A percentile compares a stretch with the other conserved stretches of the same genome.
Evolutionary conservation across 2,888 invertebrate species (phyloP).

Genomic region (Volucella zonaria): DNA sequence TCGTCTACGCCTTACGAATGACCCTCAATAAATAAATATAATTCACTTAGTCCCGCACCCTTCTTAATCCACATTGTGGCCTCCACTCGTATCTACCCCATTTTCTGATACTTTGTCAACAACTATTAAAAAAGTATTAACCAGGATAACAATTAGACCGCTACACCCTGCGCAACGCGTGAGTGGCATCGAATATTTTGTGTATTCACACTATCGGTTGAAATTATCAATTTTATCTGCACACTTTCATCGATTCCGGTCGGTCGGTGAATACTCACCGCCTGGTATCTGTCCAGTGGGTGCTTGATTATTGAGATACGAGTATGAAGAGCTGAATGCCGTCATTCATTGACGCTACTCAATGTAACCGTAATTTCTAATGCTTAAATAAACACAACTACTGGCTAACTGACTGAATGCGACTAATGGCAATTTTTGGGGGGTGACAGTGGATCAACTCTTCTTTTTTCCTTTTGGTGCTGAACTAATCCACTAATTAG

Average conservation of each 20-base stretch:
- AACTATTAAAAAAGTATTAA: slow-evolving; percentile 28
- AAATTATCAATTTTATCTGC: slow-evolving; percentile 1
- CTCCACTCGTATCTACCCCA: too few species aligned
- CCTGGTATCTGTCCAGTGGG: neutral
- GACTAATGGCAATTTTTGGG: neutral
- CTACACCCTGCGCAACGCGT: slow-evolving; percentile 1
- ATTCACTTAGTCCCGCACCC: slow-evolving; percentile 13
- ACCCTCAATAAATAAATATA: slow-evolving; percentile 17
- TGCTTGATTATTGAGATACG: neutral
- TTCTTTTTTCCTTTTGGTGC: neutral
- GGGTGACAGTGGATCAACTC: slow-evolving; percentile 1
- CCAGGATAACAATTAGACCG: slow-evolving; percentile 27
- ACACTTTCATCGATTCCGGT: neutral
- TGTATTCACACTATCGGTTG: slow-evolving; percentile 33
- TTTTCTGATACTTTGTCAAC: slow-evolving; percentile 18
- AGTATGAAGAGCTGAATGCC: slow-evolving; percentile 13
- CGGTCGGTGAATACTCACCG: neutral
- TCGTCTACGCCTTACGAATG: neutral
- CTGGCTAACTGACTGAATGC: neutral
- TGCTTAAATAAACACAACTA: slow-evolving; percentile 7
- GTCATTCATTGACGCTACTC: slow-evolving; percentile 5
- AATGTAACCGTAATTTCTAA: slow-evolving; percentile 22
- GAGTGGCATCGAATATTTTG: slow-evolving; percentile 19
- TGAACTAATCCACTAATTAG: slow-evolving; percentile 19
- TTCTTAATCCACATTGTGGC: neutral